These are phyloP conservation scores for Tinea semifulvella DNA, from an alignment of 2,888 invertebrate species.

Conservation along the genomic window DNA sequence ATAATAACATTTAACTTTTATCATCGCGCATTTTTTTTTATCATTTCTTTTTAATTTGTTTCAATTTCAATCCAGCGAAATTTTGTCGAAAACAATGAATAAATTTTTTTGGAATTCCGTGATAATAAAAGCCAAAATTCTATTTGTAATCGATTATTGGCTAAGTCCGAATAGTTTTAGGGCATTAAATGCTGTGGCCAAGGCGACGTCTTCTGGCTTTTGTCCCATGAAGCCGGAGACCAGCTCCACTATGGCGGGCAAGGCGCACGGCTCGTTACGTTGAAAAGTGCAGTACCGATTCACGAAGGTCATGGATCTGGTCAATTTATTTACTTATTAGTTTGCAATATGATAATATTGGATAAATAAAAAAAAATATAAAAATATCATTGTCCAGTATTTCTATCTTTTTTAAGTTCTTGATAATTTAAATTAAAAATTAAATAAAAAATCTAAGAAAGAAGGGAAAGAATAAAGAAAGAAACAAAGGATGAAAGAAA, in stretches of 20 bases:
- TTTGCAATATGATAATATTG: too few relatives aligned
- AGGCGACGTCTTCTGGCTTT: conserved; percentile 88
- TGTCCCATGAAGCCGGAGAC: conserved; percentile 91
- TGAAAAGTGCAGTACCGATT: conserved; percentile 95
- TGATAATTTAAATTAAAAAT: too few relatives aligned
- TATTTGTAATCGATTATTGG: conserved; percentile 65
- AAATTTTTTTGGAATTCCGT: not conserved
- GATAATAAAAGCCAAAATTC: too few relatives aligned
- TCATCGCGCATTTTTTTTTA: not conserved
- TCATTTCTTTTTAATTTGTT: not conserved
- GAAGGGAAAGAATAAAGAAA: too few relatives aligned
- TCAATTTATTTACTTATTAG: too few relatives aligned
- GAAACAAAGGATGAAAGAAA: too few relatives aligned
- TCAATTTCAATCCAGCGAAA: not conserved
- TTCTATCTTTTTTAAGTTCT: too few relatives aligned
- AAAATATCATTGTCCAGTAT: too few relatives aligned
- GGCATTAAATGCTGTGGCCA: conserved; percentile 91
- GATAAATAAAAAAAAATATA: too few relatives aligned
- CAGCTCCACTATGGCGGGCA: conserved; percentile 93
- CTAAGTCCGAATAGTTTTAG: conserved; percentile 88
- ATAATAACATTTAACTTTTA: too few relatives aligned
- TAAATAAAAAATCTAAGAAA: too few relatives aligned
- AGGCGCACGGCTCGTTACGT: conserved; percentile 94
- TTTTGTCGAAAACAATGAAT: not conserved
- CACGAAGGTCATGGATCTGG: conserved; percentile 81